Conservation (phyloP, 2,888 invertebrate species). For the Teinopalpus imperialis region DNA sequence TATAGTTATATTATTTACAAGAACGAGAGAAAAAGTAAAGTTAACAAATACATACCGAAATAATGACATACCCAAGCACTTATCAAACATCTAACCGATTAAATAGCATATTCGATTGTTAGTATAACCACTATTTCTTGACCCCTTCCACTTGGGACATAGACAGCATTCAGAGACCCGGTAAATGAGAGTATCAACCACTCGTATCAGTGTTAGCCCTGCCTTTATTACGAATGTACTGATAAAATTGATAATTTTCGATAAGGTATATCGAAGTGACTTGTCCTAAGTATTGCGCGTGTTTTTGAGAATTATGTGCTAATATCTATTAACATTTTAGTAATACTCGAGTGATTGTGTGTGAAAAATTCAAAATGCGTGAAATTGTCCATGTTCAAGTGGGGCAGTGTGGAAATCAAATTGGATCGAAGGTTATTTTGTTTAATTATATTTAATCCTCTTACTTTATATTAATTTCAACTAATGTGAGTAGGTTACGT, state of each 20-base stretch:
- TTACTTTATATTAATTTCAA: too few relatives aligned
- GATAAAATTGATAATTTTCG: constrained; percentile 24
- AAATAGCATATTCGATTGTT: constrained; percentile 10
- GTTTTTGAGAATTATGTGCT: constrained; percentile 16
- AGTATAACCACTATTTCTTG: constrained; percentile 8
- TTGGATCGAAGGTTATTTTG: constrained; percentile 90
- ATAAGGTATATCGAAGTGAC: constrained; percentile 8
- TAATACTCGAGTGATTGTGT: constrained; percentile 17
- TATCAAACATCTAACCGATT: constrained; percentile 14
- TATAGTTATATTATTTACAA: too few relatives aligned
- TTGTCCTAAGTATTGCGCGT: not conserved
- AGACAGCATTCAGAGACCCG: not conserved
- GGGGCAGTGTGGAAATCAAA: constrained; percentile 97
- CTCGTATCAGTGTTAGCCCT: constrained; percentile 4
- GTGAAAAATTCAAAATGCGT: constrained; percentile 84
- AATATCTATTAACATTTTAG: constrained; percentile 13
- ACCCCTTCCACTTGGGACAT: not conserved
- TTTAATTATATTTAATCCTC: too few relatives aligned
- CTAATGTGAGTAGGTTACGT: too few relatives aligned
- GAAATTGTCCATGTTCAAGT: constrained; percentile 97
- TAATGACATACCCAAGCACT: constrained; percentile 8
- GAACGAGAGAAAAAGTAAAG: too few relatives aligned
- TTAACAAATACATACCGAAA: too few relatives aligned
- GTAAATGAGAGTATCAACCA: not conserved
- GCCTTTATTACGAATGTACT: constrained; percentile 17